Evolutionary conservation across 2,797 vertebrate species (phyloP), one percentile per base, ranked within the genome.

Genomic region (Ceyx erithaca): DNA sequence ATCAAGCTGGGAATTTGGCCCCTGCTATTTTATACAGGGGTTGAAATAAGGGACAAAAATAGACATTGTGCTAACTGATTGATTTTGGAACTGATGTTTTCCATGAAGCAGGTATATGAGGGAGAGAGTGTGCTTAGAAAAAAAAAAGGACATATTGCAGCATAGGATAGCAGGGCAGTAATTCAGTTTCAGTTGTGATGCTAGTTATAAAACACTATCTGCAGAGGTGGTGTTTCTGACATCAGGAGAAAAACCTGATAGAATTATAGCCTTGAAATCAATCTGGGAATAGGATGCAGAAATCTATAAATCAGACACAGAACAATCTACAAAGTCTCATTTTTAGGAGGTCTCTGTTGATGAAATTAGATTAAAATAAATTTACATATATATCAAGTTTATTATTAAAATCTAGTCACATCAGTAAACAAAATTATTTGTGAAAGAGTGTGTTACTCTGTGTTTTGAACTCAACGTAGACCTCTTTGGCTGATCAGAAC

Each of bases 381-480:
- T 98, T 97, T 98, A 97, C 97, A 98, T 98, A 97, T 97, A 97
- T 96, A 97, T 98, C 97, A 97, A 97, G 96, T 97, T 97, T 97
- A 97, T 97, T 97, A 97, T 97, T 97, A 97, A 97, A 97, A 97
- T 95, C 95, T 92, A 97, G 95, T 97, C 97, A 96, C 90, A 95
- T 95, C 92, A 91, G 97, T 97, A 97, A 97, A 95, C 95, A 97
- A 97, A 96, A 94, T 98, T 97, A 96, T 96, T 93, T 96, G 92
- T 84, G 93, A 89, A 94, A 95, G 96, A 91, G 87, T 78, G 64
- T 76, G 94, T 90, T 94, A 82, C 77, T 90, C 94, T 63, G 89
- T 71, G 63, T 64, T 76, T 92, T 79, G 94, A 96, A 93, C 93
- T 92, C 95, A 88, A 94, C 92, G 92, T 61, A 96, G 96, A 87